Evolutionary conservation across 2,888 invertebrate genomes (phyloP), one percentile per base, ranked within the genome.

Genomic region (Oscheius sp.): DNA sequence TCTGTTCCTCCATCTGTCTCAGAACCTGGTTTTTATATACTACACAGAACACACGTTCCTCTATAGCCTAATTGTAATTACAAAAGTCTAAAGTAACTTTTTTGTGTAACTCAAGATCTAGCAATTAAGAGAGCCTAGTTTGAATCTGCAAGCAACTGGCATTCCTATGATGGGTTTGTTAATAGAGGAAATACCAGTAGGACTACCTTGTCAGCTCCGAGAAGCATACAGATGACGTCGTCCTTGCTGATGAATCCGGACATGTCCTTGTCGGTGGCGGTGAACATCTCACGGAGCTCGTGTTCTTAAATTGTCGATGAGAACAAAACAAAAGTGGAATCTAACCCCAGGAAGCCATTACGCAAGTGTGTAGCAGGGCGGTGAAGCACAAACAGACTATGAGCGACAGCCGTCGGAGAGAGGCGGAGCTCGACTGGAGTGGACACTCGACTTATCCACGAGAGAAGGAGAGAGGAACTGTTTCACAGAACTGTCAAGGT

Each of bases 161-260:
- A 21, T 21, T 21, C 0, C 21, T 21, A 21, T 21, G 21, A 21
- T 21, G 21, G 21, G 21, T 0, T 21, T 21, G 21, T 21, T 21
- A 21, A 21, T 21, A 21, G 9, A 50, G 50, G 13, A 50, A 53
- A 53, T 4, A 35, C 3, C 2, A 3, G 47, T 13, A 50, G 9
- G 29, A 1, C 35, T 11, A 83, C 84, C 73, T 85, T 84, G 62
- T 86, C 85, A 59, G 87, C 87, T 42, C 76, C 81, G 60, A 87
- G 77, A 35, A 87, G 78, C 87, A 87, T 87, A 66, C 82, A 79
- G 65, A 87, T 71, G 51, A 87, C 78, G 74, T 87, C 87, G 71
- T 87, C 86, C 63, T 84, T 82, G 74, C 80, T 79, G 76, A 86
- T 84, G 71, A 79, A 84, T 13, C 86, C 86, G 70, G 79, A 79